Evolutionary conservation across 1,140 invertebrate species (phyloP).

Genomic region (Drosophila orena): DNA sequence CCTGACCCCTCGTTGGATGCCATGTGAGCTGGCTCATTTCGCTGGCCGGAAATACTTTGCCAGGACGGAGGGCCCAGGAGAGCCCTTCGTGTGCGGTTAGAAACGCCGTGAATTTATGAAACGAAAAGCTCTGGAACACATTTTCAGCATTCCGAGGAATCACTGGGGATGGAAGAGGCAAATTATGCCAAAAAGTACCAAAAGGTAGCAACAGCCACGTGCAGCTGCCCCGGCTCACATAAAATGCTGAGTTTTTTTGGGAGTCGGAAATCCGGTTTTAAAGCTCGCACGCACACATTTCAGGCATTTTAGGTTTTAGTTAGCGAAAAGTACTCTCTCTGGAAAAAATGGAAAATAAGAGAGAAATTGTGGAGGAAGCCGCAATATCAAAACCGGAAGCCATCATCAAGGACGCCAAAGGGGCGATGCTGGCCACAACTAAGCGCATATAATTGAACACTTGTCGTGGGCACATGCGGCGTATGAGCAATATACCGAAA

Average conservation of each 20-base stretch:
- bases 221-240: conserved; percentile 33
- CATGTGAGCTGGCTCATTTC: conserved; percentile 30
- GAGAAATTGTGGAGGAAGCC: not conserved
- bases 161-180: conserved; percentile 27
- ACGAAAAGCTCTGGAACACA: conserved; percentile 40
- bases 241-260: conserved; percentile 14
- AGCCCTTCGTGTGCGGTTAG: conserved; percentile 33
- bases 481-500: conserved; percentile 39
- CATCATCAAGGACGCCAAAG: conserved; percentile 27
- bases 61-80: conserved; percentile 18
- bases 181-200: conserved; percentile 44
- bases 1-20: not conserved
- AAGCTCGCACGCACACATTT: conserved; percentile 17
- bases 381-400: conserved; percentile 35
- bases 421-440: conserved; percentile 2
- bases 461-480: conserved; percentile 22
- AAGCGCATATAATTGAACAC: conserved; percentile 45
- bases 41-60: conserved; percentile 36
- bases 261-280: conserved; percentile 52
- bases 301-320: conserved; percentile 34
- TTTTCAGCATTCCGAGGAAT: conserved; percentile 37
- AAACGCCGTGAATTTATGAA: conserved; percentile 35
- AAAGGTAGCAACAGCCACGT: conserved; percentile 50
- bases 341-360: not conserved
- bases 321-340: not conserved